Evolutionary conservation across 1,140 invertebrate species (phyloP).

Genomic region (Hetaerina americana): DNA sequence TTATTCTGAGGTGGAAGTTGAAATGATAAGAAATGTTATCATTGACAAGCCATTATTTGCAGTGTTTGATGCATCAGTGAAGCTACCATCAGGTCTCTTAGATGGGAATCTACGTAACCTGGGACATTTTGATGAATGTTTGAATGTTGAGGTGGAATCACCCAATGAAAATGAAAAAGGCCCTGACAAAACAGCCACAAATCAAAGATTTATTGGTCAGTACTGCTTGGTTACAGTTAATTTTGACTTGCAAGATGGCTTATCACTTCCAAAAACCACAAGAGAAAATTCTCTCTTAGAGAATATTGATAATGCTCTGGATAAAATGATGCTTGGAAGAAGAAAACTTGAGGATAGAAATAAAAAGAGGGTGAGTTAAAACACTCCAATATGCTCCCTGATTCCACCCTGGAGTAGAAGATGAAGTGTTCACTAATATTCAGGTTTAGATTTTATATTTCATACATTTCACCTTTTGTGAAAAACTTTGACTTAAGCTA

Average conservation of each 20-base stretch:
- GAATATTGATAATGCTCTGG: not conserved
- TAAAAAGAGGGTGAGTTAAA: not conserved
- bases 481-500: too few relatives aligned
- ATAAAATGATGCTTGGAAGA: not conserved
- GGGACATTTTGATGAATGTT: conserved; percentile 27
- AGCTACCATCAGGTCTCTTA: conserved; percentile 24
- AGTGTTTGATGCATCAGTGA: conserved; percentile 28
- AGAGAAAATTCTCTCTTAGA: not conserved
- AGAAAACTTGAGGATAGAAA: not conserved
- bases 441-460: too few relatives aligned
- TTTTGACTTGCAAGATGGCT: not conserved
- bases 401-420: too few relatives aligned
- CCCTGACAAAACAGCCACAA: not conserved
- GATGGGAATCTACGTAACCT: conserved; percentile 22
- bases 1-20: too few relatives aligned
- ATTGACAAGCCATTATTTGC: not conserved
- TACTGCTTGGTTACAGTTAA: not conserved
- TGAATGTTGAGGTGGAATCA: conserved; percentile 10
- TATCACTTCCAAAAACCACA: not conserved
- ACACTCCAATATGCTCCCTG: too few relatives aligned
- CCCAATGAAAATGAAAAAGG: not conserved
- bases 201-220: not conserved
- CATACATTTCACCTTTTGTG: too few relatives aligned
- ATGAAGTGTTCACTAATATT: too few relatives aligned
- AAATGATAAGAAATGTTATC: too few relatives aligned